Base-by-base conservation (phyloP, 2,797 vertebrate species). In the Hafferia zeledoni region DNA sequence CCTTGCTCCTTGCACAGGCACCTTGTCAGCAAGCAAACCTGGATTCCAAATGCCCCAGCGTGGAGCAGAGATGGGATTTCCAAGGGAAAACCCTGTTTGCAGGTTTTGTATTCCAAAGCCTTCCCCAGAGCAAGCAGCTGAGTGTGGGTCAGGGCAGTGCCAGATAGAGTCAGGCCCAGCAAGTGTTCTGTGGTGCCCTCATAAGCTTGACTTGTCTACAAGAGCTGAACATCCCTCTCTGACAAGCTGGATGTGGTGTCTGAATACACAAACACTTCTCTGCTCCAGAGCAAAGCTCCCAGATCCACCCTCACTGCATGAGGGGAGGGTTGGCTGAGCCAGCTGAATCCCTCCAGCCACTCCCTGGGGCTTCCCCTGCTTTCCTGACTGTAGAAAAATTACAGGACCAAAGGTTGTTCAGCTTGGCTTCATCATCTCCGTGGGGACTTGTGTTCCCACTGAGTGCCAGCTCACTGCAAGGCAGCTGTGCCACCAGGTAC, bases 381-480 rank as follows among this genome's bases (percentile, higher is more conserved):
- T 55, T 33, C 22, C 71, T 53, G 3, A 1, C 28, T 33, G 33
- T 13, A 16, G 8, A 60, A 65, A 69, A 60, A 88, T 24, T 1
- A 6, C 44, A 16, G 55, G 28, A 81, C 44, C 39, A 70, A 31
- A 55, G 33, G 4, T 17, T 17, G 69, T 31, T 74, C 4, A 2
- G 30, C 69, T 81, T 53, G 30, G 52, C 64, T 44, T 57, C 33
- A 7, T 41, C 80, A 11, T 30, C 53, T 53, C 72, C 13, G 0
- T 4, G 7, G 53, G 49, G 25, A n/a, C 30, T 28, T 0, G 0
- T 13, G 27, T 49, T 84, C 31, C 27, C 43, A 3, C 22, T 0
- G 3, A 41, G 68, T 1, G 27, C 43, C 9, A 2, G 23, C 33
- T 60, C 9, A 0, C 25, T 63, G 59, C 16, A 11, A 79, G 37